These are phyloP conservation scores for Alces alces DNA, from an alignment of 2,113 vertebrate species.

Conservation along the genomic window DNA sequence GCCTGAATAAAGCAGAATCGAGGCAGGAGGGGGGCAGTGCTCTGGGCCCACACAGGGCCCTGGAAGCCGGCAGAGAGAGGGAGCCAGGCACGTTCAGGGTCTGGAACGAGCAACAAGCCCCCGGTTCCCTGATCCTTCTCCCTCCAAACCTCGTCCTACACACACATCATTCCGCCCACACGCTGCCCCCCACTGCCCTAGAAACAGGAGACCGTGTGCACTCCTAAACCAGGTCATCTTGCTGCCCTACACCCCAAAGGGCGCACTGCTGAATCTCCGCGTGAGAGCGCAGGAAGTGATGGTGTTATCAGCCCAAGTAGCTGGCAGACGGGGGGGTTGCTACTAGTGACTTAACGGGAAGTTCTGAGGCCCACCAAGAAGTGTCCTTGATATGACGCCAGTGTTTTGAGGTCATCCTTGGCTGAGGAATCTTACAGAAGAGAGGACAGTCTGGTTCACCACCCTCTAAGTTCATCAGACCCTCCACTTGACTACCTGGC, in stretches of 20 bases:
- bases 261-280: neutral
- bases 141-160: accelerated
- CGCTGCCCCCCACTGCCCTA: accelerated
- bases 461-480: neutral
- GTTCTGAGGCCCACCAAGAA: neutral
- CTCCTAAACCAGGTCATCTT: neutral
- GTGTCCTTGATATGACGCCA: no score
- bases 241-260: neutral
- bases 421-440: neutral
- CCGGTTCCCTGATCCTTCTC: accelerated
- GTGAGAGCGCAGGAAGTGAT: neutral
- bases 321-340: neutral
- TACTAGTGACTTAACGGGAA: neutral
- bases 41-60: accelerated
- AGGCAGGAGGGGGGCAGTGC: no score
- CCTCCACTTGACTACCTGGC: neutral
- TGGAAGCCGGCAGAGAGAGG: neutral
- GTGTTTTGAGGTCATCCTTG: neutral
- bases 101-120: neutral
- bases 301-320: neutral
- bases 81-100: neutral
- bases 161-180: neutral
- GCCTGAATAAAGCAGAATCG: neutral
- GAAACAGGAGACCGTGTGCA: neutral
- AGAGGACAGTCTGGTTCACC: neutral